Conservation (phyloP, 53 echinoderm and acorn worm species). For the Holothuria leucospilota region DNA sequence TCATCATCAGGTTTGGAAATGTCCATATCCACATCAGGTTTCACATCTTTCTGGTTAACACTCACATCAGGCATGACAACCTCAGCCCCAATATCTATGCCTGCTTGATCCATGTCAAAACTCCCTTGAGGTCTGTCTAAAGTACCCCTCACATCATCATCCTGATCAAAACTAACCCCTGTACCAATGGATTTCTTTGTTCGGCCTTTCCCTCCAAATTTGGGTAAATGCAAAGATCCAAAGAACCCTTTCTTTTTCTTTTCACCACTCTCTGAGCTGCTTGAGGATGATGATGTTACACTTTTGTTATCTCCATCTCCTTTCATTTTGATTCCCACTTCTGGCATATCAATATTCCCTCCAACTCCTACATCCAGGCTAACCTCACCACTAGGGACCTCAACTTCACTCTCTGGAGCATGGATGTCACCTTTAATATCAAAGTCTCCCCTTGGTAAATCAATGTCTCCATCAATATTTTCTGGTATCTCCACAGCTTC, state of each 20-base stretch:
- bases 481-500: not conserved
- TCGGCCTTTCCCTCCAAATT: constrained; percentile 40
- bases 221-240: constrained; percentile 70
- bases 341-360: constrained; percentile 17
- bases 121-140: not conserved
- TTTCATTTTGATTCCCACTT: not conserved
- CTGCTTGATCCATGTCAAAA: not conserved
- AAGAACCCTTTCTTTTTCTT: constrained; percentile 65
- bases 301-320: constrained; percentile 9
- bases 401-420: no score
- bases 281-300: constrained; percentile 29
- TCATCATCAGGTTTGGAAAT: not conserved
- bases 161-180: constrained; percentile 12
- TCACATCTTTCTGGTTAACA: not conserved
- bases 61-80: constrained; percentile 6
- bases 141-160: not conserved
- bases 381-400: not conserved
- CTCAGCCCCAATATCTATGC: constrained; percentile 15
- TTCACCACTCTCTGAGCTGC: constrained; percentile 36
- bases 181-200: constrained; percentile 28
- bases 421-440: not conserved
- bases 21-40: not conserved
- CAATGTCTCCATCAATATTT: not conserved
- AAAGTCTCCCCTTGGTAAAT: not conserved
- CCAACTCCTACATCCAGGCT: not conserved